Base-by-base conservation (phyloP, 2,797 vertebrate species). In the Setipinna tenuifilis region DNA sequence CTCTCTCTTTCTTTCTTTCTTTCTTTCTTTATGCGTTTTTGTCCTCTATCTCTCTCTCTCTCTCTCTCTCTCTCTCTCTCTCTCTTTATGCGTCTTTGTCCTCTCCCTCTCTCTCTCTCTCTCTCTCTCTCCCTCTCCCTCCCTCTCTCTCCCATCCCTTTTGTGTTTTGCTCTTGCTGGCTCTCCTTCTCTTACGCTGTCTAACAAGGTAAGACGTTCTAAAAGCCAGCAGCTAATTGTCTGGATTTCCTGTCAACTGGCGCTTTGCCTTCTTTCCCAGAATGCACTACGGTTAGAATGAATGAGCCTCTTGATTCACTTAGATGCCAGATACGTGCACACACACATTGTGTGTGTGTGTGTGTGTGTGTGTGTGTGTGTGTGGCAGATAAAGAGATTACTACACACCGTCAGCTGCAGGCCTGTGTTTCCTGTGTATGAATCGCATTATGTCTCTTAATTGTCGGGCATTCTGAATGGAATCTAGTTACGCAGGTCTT, bases 221-320 rank as follows among this genome's bases (percentile, higher is more conserved):
- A 46, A 86, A 83, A 83, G 71, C 59, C 71, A 41, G 80, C 35
- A 44, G 82, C 83, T 83, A 83, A 85, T 83, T 85, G 81, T 59
- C 82, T 68, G 84, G 9, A 21, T 85, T 89, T 89, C 87, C 89
- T 87, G 89, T 61, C 11, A 75, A 54, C 71, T 71, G 86, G 58
- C 85, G 80, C 71, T 82, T 85, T 41, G 46, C 78, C 83, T 57
- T 57, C 80, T 80, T 54, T 82, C 57, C 44, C 48, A 85, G 61
- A 88, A 88, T 87, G 46, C 82, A 68, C 85, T 85, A n/a, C n/a
- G 84, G 65, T 61, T 57, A 83, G 84, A 87, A 89, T 87, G 84
- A 78, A 75, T 83, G 83, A 84, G 80, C 88, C 84, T 85, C 62
- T 85, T 71, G 23, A 68, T 75, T 31, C 61, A 87, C 50, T 78